Percentiles rank a stretch among this genome's conserved stretches.
Evolutionary conservation across 2,797 vertebrate species (phyloP).

Genomic region (Siniperca undulata): DNA sequence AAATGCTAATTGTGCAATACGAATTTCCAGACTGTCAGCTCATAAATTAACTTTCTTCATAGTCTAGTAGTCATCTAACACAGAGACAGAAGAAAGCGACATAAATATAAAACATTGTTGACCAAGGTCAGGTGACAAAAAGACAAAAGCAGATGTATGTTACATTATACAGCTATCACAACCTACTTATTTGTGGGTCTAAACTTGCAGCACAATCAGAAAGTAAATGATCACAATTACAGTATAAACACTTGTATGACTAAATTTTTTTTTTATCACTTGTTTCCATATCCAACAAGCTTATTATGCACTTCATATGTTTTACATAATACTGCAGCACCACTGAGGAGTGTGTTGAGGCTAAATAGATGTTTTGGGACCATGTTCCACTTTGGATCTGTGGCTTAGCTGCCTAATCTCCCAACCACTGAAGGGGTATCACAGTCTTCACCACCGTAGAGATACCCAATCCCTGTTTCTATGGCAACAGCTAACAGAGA

Average conservation of each 20-base stretch:
- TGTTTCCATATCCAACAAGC: constrained; percentile 21
- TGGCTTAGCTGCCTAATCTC: constrained; percentile 56
- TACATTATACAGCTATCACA: neutral
- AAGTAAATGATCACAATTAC: neutral
- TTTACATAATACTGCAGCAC: constrained; percentile 18
- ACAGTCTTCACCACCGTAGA: constrained; percentile 42
- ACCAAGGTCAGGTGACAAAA: neutral
- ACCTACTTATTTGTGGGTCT: neutral
- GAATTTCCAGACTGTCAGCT: constrained; percentile 2
- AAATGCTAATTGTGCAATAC: constrained; percentile 12
- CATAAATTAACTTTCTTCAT: neutral
- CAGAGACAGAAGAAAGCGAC: neutral
- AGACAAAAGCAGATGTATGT: neutral
- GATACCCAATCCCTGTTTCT: constrained; percentile 74
- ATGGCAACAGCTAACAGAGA: constrained; percentile 78
- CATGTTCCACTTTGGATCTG: constrained; percentile 45
- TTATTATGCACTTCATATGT: constrained; percentile 26
- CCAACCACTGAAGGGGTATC: constrained; percentile 59
- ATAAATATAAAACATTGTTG: neutral
- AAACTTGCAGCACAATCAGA: neutral
- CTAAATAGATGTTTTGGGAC: constrained; percentile 46
- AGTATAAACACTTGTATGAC: neutral
- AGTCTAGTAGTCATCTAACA: neutral
- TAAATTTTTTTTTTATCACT: neutral
- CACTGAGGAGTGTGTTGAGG: constrained; percentile 26